phyloP scores from a whole-genome alignment of 2,888 invertebrate species.

The Pedicia rivosa region DNA sequence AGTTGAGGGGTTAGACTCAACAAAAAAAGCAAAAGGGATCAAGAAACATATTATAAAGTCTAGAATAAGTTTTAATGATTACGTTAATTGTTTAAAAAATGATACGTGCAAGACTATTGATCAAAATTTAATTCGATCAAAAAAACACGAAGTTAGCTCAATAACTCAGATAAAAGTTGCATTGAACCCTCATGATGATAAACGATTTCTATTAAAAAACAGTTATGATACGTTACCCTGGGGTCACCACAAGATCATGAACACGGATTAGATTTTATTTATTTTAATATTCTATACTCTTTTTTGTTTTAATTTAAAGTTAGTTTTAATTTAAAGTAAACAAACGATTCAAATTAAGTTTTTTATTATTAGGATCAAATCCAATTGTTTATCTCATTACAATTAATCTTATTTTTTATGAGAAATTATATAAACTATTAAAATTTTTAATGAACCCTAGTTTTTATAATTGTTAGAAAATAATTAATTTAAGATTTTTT shows the following conservation, averaged over 20 bases:
- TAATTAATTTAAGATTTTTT: no score
- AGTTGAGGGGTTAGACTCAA: constrained; percentile 8
- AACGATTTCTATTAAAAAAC: background rate
- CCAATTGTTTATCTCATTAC: no score
- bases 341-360: no score
- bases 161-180: background rate
- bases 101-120: background rate
- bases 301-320: no score
- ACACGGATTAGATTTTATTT: no score
- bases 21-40: background rate
- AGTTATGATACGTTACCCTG: background rate
- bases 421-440: no score
- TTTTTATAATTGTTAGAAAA: no score
- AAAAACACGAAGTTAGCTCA: background rate
- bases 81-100: constrained; percentile 2
- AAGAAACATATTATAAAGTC: constrained; percentile 1
- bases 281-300: no score
- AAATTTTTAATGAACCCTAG: no score
- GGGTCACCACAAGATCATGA: background rate
- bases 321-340: no score
- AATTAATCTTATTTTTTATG: no score
- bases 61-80: constrained; percentile 1
- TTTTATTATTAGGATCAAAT: no score
- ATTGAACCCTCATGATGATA: background rate
- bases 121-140: constrained; percentile 1